phyloP scores from a whole-genome alignment of 2,113 vertebrate species.

The Cromileptes altivelis region DNA sequence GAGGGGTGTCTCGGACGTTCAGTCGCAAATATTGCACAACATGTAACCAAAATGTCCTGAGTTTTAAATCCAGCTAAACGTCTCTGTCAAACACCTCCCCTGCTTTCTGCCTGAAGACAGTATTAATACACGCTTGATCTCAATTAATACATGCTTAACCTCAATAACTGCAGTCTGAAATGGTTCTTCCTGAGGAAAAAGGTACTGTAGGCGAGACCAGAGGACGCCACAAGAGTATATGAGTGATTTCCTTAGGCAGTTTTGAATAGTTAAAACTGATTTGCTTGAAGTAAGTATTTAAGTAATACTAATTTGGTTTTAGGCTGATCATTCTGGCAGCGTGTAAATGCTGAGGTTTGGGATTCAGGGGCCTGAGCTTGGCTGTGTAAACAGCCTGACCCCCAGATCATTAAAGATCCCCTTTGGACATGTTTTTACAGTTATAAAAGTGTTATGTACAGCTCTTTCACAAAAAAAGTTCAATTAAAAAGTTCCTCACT shows the following conservation, averaged over 20 bases:
- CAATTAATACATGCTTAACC: constrained; percentile 43
- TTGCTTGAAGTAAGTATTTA: constrained; percentile 9
- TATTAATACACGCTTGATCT: constrained; percentile 8
- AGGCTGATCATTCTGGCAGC: constrained; percentile 8
- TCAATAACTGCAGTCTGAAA: constrained; percentile 16
- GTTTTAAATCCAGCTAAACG: not conserved
- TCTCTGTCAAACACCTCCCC: not conserved
- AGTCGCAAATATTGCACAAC: not conserved
- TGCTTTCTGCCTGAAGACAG: not conserved
- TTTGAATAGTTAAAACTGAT: constrained; percentile 19
- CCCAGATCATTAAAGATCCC: not conserved
- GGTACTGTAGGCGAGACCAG: not conserved
- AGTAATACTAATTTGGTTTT: constrained; percentile 7
- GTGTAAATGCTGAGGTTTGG: not conserved
- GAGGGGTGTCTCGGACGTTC: not conserved
- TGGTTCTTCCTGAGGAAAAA: not conserved
- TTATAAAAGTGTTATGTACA: not conserved
- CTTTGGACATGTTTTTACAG: not conserved
- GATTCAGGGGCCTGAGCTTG: not conserved
- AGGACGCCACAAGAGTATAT: not conserved
- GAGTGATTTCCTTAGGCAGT: not conserved
- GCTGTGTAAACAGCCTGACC: not conserved
- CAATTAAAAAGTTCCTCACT: not conserved
- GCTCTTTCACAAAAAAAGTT: not conserved
- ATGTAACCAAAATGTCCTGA: not conserved